These are phyloP conservation scores for Meloidogyne hapla DNA, from an alignment of 1,140 invertebrate species.

Conservation along the genomic window DNA sequence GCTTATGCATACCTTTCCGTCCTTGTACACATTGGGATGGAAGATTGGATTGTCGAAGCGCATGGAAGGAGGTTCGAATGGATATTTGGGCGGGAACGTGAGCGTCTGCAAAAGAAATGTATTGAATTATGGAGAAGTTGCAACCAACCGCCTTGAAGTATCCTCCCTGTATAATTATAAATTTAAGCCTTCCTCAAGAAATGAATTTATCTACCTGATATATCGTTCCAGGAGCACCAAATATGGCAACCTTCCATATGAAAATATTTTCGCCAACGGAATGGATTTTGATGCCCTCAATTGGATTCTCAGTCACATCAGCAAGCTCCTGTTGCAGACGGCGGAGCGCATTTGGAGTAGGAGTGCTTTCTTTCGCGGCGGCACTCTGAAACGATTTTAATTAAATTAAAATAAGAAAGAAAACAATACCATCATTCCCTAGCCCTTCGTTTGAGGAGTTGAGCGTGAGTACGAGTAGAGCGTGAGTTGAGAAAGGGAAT, in stretches of 20 bases:
- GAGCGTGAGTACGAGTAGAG: not conserved
- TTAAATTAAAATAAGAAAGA: not conserved
- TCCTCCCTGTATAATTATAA: not conserved
- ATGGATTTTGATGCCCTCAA: not conserved
- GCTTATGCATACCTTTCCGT: conserved; percentile 16
- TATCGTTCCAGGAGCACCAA: not conserved
- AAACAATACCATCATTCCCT: not conserved
- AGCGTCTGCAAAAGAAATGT: not conserved
- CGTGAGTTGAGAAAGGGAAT: not conserved
- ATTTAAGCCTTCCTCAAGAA: not conserved
- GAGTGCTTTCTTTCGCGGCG: not conserved
- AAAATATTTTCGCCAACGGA: not conserved
- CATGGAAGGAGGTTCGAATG: not conserved
- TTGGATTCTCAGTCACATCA: not conserved
- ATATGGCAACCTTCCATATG: not conserved
- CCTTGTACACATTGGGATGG: conserved; percentile 8
- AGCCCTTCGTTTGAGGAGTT: not conserved
- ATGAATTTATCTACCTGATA: not conserved
- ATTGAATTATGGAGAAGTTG: not conserved
- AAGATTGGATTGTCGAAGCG: not conserved
- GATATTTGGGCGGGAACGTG: not conserved
- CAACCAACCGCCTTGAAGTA: not conserved
- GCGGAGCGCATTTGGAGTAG: not conserved
- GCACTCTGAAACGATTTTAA: not conserved
- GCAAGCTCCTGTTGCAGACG: not conserved